Conservation (phyloP, 2,888 invertebrate species). For the Lycaena phlaeas region DNA sequence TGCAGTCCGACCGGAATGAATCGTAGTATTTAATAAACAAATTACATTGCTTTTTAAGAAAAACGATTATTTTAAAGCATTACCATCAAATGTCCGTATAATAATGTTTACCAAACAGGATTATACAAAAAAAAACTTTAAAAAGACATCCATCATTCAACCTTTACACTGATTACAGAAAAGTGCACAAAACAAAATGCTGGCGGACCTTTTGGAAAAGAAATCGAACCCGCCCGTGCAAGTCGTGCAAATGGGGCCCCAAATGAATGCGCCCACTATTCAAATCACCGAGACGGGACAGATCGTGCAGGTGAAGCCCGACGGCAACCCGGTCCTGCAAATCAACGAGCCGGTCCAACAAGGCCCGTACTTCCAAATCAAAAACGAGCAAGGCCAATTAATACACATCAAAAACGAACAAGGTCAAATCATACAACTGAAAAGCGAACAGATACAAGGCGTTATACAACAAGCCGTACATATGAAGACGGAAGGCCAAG, state of each 20-base stretch:
- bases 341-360: conserved; percentile 41
- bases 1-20: too few relatives aligned
- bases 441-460: conserved; percentile 48
- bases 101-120: too few relatives aligned
- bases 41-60: too few relatives aligned
- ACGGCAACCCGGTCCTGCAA: conserved; percentile 45
- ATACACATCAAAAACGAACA: conserved; percentile 61
- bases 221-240: conserved; percentile 74
- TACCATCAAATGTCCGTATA: too few relatives aligned
- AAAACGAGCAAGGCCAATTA: conserved; percentile 60
- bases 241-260: conserved; percentile 58
- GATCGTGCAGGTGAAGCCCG: conserved; percentile 58
- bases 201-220: conserved; percentile 87
- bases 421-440: conserved; percentile 59
- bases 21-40: too few relatives aligned
- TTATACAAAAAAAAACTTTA: too few relatives aligned
- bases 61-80: too few relatives aligned
- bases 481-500: conserved; percentile 21
- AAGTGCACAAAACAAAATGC: conserved; percentile 79
- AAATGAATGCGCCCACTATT: conserved; percentile 60
- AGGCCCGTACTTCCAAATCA: conserved; percentile 53
- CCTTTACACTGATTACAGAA: conserved; percentile 51
- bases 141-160: too few relatives aligned
- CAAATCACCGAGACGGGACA: conserved; percentile 65
- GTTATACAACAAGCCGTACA: conserved; percentile 36